Percentiles rank a stretch among this genome's conserved stretches.
Conservation (phyloP, 2,888 invertebrate species). For the Malachius bipustulatus region DNA sequence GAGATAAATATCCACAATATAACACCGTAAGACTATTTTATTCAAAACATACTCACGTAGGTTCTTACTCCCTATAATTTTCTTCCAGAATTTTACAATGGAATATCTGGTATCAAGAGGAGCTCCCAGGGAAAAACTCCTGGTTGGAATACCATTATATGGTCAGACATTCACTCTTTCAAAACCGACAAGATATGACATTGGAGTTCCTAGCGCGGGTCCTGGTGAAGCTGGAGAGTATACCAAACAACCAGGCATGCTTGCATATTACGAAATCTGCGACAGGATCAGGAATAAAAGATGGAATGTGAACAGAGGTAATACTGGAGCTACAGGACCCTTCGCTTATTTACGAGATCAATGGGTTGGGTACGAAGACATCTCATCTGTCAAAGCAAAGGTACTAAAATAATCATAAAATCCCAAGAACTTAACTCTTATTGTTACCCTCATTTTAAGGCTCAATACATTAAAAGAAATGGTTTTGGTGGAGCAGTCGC, state of each 20-base stretch:
- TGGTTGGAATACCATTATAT: constrained; percentile 76
- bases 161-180: constrained; percentile 72
- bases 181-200: constrained; percentile 33
- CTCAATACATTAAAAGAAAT: constrained; percentile 56
- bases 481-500: constrained; percentile 73
- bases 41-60: no score
- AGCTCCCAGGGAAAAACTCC: constrained; percentile 63
- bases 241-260: constrained; percentile 77
- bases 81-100: constrained; percentile 62
- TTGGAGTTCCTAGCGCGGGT: constrained; percentile 56
- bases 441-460: constrained; percentile 35
- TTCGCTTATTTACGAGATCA: constrained; percentile 69
- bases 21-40: constrained; percentile 66
- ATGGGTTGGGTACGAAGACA: constrained; percentile 85
- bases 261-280: constrained; percentile 79
- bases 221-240: constrained; percentile 71
- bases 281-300: constrained; percentile 54
- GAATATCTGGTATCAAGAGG: constrained; percentile 62
- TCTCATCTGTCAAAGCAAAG: constrained; percentile 61
- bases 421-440: background rate
- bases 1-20: constrained; percentile 62
- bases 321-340: constrained; percentile 52
- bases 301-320: constrained; percentile 51
- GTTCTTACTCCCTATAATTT: no score
- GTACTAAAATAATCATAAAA: constrained; percentile 31